Evolutionary conservation across 2,888 invertebrate genomes (phyloP).

Genomic region (Lycocerus yunnanus): DNA sequence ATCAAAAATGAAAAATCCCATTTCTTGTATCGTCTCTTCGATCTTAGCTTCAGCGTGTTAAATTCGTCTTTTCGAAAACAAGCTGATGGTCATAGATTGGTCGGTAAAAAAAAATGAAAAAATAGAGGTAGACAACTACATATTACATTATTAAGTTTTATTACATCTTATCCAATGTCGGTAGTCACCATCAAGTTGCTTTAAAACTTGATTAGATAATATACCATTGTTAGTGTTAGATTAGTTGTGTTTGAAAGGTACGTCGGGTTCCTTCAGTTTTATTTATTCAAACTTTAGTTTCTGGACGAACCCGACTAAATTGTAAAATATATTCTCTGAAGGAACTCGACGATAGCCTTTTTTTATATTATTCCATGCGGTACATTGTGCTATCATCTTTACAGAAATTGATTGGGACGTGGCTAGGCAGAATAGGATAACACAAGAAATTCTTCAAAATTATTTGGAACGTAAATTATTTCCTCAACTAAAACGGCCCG

Average conservation of each 20-base stretch:
- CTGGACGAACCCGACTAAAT: neutral
- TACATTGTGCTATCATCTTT: conserved; percentile 7
- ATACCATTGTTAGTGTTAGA: neutral
- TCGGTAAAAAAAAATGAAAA: no score
- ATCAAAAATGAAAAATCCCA: neutral
- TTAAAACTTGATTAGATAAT: neutral
- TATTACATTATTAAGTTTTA: no score
- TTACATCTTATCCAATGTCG: neutral
- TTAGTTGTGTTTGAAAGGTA: neutral
- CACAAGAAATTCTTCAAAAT: conserved; percentile 75
- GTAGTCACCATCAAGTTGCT: neutral
- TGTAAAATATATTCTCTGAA: neutral
- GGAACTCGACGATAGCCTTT: conserved; percentile 13
- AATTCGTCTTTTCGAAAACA: neutral
- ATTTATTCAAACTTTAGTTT: neutral
- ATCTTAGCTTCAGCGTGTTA: neutral
- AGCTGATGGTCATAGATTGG: no score
- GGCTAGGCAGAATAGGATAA: conserved; percentile 76
- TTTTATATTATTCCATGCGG: neutral
- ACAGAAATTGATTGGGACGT: conserved; percentile 57
- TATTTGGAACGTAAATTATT: conserved; percentile 73
- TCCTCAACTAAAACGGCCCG: conserved; percentile 56
- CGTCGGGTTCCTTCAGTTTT: neutral
- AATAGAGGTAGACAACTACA: no score
- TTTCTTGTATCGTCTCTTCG: no score